phyloP scores from a whole-genome alignment of 2,888 invertebrate genomes.

The Margaritifera margaritifera region DNA sequence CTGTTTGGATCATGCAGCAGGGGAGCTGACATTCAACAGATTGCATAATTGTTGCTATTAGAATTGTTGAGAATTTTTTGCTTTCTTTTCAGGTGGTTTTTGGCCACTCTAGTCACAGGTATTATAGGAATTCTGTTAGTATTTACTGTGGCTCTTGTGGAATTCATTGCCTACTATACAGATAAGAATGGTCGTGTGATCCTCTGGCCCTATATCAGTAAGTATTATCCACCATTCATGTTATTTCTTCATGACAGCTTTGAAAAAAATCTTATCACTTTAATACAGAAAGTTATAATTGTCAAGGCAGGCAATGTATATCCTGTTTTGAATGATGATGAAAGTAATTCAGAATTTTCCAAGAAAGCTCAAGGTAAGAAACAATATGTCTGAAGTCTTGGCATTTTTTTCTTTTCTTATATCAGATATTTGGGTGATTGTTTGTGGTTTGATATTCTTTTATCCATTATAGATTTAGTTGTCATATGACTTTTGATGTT shows the following conservation, averaged over 20 bases:
- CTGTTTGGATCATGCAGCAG: too few species aligned
- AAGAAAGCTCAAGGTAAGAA: too few species aligned
- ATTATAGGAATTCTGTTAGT: constrained; percentile 59
- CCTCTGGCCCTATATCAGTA: constrained; percentile 66
- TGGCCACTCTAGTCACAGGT: constrained; percentile 63
- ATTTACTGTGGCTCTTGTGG: constrained; percentile 51
- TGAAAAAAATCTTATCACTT: constrained; percentile 4
- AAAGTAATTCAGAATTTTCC: too few species aligned
- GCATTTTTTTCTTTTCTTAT: too few species aligned
- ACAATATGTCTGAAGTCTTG: too few species aligned
- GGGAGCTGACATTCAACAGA: too few species aligned
- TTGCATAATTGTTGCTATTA: too few species aligned
- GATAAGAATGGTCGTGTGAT: constrained; percentile 61
- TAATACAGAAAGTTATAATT: not conserved
- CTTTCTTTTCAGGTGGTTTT: constrained; percentile 63
- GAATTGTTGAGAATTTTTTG: constrained; percentile 3
- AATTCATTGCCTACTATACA: constrained; percentile 67
- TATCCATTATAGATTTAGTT: too few species aligned
- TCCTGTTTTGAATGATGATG: too few species aligned
- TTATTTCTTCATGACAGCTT: not conserved
- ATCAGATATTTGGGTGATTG: too few species aligned
- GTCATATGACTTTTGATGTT: too few species aligned
- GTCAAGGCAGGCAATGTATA: not conserved
- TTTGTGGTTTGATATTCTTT: too few species aligned
- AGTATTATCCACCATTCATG: constrained; percentile 6